Base-by-base conservation (phyloP, 2,113 vertebrate species). In the Ondatra zibethicus region DNA sequence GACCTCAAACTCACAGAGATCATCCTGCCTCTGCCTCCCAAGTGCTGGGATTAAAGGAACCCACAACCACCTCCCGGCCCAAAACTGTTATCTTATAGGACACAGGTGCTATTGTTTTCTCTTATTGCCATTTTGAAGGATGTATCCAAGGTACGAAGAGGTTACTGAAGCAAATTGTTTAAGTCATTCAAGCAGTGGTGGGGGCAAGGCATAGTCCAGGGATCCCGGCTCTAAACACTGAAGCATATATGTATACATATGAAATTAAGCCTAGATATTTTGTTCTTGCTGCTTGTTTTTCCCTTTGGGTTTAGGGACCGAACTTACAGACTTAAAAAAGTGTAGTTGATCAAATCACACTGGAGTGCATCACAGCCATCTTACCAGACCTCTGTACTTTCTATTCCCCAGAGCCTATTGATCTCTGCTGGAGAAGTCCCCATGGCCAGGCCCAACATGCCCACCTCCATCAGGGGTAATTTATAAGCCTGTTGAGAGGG, bases 391-490 rank as follows among this genome's bases (percentile, higher is more conserved):
- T 65, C 10, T 6, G 55, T 11, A 93, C 92, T 93, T 98, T 98
- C 97, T 96, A 10, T 89, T 97, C 27, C 16, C 96, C 42, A 0
- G 14, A 88, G 94, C 45, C 92, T 97, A 99, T 98, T 12, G 98
- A 98, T 98, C 98, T 97, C 84, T n/a, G 77, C 88, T 0, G 11
- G 96, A 98, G 98, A 85, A 92, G 97, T 97, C 94, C 45, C 97
- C 5, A 91, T 96, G 93, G 93, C 80, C 98, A 72, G 8, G 47
- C 96, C 98, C 97, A 96, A 92, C 21, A 76, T 4, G 36, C 95
- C 0, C 78, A 93, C 93, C 98, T 98, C 97, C 98, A 98, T 95
- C 94, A 88, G 96, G 96, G 96, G 97, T 96, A 98, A 99, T 98
- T 98, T 96, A 98, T 90, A 77, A 98, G 90, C 42, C 98, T 97